Percentiles rank a stretch among this genome's conserved stretches.
Conservation (phyloP, 92 coral and sea anemone species). For the Palythoa grandis region DNA sequence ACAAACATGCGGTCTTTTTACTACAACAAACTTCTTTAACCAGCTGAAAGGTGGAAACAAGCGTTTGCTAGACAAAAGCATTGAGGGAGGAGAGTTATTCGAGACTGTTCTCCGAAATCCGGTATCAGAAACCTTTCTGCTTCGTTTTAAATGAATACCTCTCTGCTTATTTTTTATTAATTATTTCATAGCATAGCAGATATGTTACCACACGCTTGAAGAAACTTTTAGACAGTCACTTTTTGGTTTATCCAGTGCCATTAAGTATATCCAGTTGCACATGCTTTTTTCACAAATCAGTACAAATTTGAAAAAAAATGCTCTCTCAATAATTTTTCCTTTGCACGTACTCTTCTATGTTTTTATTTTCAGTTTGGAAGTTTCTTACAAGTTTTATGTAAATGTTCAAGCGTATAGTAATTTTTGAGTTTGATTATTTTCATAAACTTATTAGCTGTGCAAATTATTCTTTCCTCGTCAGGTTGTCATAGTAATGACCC, state of each 20-base stretch:
- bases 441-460: no score
- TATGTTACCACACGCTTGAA: no score
- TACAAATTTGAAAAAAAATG: neutral
- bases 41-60: slow-evolving; percentile 87
- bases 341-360: no score
- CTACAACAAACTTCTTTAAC: slow-evolving; percentile 89
- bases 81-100: slow-evolving; percentile 94
- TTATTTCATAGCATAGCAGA: neutral
- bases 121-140: slow-evolving; percentile 51
- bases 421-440: no score
- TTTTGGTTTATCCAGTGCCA: neutral
- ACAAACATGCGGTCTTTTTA: slow-evolving; percentile 93
- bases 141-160: neutral
- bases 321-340: neutral
- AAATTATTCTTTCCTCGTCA: slow-evolving; percentile 2
- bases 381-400: no score
- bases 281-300: neutral
- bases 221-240: neutral
- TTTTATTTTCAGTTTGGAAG: no score
- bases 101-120: slow-evolving; percentile 89
- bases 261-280: neutral
- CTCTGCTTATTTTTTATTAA: neutral
- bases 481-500: slow-evolving; percentile 93
- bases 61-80: slow-evolving; percentile 79
- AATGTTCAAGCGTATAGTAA: no score